phyloP scores from a whole-genome alignment of 2,797 vertebrate species.

The Lithobates sylvaticus region DNA sequence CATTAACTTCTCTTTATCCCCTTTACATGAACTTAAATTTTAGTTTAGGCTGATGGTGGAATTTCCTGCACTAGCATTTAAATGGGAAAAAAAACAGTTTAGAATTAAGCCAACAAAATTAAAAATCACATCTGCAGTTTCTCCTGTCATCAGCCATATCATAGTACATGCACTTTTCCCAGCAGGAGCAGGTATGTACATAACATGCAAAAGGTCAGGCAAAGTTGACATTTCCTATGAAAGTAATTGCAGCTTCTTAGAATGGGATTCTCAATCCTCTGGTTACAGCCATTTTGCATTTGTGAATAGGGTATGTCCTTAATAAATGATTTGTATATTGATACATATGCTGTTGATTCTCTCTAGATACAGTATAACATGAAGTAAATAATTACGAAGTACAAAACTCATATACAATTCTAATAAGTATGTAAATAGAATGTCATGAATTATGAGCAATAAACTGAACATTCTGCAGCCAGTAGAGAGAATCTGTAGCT shows the following conservation, averaged over 20 bases:
- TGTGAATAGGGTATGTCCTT: neutral
- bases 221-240: neutral
- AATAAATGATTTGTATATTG: neutral
- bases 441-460: slow-evolving; percentile 1
- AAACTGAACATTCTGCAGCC: slow-evolving; percentile 9
- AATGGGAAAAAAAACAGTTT: too few species aligned
- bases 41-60: too few species aligned
- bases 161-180: neutral
- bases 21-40: too few species aligned
- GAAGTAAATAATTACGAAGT: neutral
- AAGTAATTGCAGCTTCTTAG: neutral
- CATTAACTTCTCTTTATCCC: too few species aligned
- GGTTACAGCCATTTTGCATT: neutral
- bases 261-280: neutral
- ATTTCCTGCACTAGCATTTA: too few species aligned
- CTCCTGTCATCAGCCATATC: neutral
- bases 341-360: neutral
- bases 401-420: neutral
- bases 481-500: neutral
- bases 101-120: too few species aligned
- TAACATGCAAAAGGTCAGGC: neutral
- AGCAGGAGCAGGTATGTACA: neutral
- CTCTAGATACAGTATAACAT: neutral
- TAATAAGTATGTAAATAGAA: neutral
- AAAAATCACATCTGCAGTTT: neutral